A percentile compares a stretch with the other conserved stretches of the same genome.
phyloP scores from a whole-genome alignment of 2,113 vertebrate genomes.

The Prionailurus bengalensis region DNA sequence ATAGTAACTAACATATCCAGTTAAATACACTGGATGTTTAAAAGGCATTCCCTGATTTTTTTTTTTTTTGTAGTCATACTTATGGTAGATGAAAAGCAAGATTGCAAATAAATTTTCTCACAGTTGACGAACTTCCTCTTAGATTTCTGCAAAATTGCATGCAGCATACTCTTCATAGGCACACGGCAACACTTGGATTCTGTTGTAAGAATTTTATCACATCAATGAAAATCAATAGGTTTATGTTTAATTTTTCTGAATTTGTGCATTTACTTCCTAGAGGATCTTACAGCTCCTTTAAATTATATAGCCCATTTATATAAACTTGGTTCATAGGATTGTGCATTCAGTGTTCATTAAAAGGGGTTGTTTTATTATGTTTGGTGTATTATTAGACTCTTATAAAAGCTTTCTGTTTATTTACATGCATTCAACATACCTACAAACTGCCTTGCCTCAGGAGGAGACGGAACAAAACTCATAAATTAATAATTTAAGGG shows the following conservation, averaged over 20 bases:
- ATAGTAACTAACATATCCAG: constrained; percentile 80
- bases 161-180: constrained; percentile 57
- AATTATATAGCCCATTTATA: constrained; percentile 66
- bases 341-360: constrained; percentile 64
- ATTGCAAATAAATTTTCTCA: constrained; percentile 83
- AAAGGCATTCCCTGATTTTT: constrained; percentile 45
- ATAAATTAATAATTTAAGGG: constrained; percentile 76
- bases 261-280: constrained; percentile 70
- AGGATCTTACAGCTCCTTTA: constrained; percentile 49
- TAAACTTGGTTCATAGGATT: constrained; percentile 58
- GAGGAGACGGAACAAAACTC: constrained; percentile 68
- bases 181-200: constrained; percentile 67
- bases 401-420: constrained; percentile 74
- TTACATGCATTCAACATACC: constrained; percentile 52
- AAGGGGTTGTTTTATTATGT: constrained; percentile 72
- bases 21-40: constrained; percentile 81
- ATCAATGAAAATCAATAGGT: constrained; percentile 63
- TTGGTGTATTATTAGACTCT: constrained; percentile 57
- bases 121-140: constrained; percentile 74
- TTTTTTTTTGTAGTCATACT: constrained; percentile 71
- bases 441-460: constrained; percentile 59
- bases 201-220: constrained; percentile 61
- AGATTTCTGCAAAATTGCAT: constrained; percentile 65
- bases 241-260: constrained; percentile 76
- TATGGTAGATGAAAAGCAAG: constrained; percentile 77